These are phyloP conservation scores for Cossypha caffra DNA, from an alignment of 2,797 vertebrate genomes.

Conservation along the genomic window DNA sequence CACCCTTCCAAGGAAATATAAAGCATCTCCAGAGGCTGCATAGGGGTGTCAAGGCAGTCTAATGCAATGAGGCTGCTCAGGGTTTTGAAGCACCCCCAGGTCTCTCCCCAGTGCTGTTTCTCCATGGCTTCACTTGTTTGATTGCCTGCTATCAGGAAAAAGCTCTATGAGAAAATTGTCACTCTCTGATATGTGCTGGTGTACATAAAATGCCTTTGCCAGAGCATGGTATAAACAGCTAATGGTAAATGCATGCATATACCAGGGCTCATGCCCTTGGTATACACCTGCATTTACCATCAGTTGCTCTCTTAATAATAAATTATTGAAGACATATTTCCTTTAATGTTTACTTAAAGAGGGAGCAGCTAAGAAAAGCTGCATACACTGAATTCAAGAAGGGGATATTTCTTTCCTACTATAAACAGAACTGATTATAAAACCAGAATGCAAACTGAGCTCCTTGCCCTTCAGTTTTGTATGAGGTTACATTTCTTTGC, in stretches of 20 bases:
- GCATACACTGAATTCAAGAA: conserved; percentile 61
- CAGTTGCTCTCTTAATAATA: conserved; percentile 49
- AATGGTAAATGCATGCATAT: neutral
- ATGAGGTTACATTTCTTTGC: conserved; percentile 54
- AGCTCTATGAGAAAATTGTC: neutral
- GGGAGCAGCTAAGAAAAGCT: conserved; percentile 55
- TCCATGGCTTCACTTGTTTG: rapidly evolving
- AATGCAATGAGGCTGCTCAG: neutral
- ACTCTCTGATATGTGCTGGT: neutral
- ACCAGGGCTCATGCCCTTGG: neutral
- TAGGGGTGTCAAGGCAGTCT: neutral
- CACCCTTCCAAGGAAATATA: neutral
- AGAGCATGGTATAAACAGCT: neutral
- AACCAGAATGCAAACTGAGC: conserved; percentile 72
- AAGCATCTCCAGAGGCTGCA: neutral
- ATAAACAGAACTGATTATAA: conserved; percentile 79
- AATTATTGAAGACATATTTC: conserved; percentile 49
- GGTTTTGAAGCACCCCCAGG: neutral
- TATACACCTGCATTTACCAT: conserved; percentile 68
- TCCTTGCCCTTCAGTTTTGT: conserved; percentile 59
- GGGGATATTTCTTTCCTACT: conserved; percentile 73
- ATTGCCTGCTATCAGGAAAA: neutral
- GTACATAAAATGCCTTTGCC: neutral
- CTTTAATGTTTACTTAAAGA: conserved; percentile 69
- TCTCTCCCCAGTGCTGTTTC: neutral